Evolutionary conservation across 2,888 invertebrate species (phyloP).

Genomic region (Pyrochroa serraticornis): DNA sequence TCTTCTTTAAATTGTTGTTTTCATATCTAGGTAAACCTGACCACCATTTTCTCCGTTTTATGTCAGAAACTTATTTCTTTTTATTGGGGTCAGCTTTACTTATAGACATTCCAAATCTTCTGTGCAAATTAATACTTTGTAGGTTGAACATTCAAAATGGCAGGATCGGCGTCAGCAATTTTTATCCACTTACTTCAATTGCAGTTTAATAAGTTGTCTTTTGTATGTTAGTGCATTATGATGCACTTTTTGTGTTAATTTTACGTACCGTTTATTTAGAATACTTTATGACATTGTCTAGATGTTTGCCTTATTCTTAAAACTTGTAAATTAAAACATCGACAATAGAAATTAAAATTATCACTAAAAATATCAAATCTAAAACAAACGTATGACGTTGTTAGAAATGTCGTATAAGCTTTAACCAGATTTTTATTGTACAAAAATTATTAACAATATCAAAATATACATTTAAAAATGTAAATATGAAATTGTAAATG

Average conservation of each 20-base stretch:
- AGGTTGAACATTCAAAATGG: slow-evolving; percentile 22
- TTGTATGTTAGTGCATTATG: slow-evolving; percentile 24
- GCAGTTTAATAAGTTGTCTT: slow-evolving; percentile 22
- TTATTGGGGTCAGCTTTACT: slow-evolving; percentile 11
- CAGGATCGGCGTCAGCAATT: slow-evolving; percentile 18
- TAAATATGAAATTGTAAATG: slow-evolving; percentile 51
- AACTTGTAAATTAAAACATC: slow-evolving; percentile 32
- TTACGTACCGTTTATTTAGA: slow-evolving; percentile 29
- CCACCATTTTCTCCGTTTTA: slow-evolving; percentile 6
- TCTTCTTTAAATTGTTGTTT: slow-evolving; percentile 22
- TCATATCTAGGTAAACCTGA: slow-evolving; percentile 12
- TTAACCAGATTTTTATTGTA: slow-evolving; percentile 55
- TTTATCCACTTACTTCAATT: slow-evolving; percentile 8
- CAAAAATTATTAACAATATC: slow-evolving; percentile 49
- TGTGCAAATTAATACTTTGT: slow-evolving; percentile 26
- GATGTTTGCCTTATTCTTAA: slow-evolving; percentile 32
- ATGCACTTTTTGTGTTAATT: slow-evolving; percentile 23
- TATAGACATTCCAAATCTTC: slow-evolving; percentile 26
- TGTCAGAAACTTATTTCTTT: not conserved
- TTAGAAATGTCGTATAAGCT: slow-evolving; percentile 45
- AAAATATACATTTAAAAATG: slow-evolving; percentile 42
- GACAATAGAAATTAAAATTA: slow-evolving; percentile 43
- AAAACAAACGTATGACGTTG: slow-evolving; percentile 19
- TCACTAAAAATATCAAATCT: slow-evolving; percentile 29
- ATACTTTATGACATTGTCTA: slow-evolving; percentile 18